These are phyloP conservation scores for Philopedon plagiatum DNA, from an alignment of 2,888 invertebrate species.

Conservation along the genomic window DNA sequence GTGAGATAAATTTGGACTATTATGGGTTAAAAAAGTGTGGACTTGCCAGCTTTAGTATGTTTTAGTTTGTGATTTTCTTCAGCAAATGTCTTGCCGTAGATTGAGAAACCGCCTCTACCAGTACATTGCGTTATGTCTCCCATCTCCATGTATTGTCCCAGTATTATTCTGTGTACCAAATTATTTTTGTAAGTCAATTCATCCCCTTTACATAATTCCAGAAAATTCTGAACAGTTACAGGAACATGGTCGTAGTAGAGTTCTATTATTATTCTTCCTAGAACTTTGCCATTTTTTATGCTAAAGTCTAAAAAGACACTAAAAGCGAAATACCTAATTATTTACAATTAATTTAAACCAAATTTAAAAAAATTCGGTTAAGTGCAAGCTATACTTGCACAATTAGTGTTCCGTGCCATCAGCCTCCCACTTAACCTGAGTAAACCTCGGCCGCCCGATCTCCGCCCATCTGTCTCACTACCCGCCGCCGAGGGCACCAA, in stretches of 20 bases:
- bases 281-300: conserved; percentile 60
- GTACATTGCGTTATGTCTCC: conserved; percentile 71
- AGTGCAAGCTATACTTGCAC: too few species aligned
- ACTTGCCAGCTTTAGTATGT: conserved; percentile 68
- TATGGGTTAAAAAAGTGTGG: too few species aligned
- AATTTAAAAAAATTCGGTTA: too few species aligned
- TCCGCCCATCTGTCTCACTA: too few species aligned
- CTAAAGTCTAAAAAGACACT: conserved; percentile 67
- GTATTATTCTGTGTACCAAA: conserved; percentile 69
- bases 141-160: conserved; percentile 70
- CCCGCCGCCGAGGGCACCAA: too few species aligned
- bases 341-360: conserved; percentile 17
- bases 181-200: conserved; percentile 63
- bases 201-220: conserved; percentile 62
- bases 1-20: too few species aligned
- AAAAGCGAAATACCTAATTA: conserved; percentile 32
- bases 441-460: too few species aligned
- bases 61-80: conserved; percentile 68
- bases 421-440: too few species aligned
- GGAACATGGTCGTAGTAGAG: conserved; percentile 67
- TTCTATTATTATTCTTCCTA: conserved; percentile 66
- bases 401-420: too few species aligned
- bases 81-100: conserved; percentile 69
- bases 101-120: conserved; percentile 70
- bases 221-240: conserved; percentile 66